Evolutionary conservation across 2,888 invertebrate species (phyloP), one percentile per base, ranked within the genome.

Genomic region (Parnassius mnemosyne): DNA sequence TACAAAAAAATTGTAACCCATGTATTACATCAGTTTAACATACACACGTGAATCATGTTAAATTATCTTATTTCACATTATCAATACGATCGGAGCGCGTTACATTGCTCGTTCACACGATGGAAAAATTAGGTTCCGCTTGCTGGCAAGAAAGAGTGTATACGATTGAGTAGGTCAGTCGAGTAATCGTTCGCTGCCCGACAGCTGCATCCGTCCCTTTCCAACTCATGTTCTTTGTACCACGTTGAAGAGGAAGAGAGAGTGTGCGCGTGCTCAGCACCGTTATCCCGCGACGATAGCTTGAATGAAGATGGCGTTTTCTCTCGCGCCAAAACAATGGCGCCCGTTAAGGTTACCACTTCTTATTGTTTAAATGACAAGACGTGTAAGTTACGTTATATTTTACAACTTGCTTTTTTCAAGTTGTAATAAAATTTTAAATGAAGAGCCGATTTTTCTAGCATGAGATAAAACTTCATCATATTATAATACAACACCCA

Each of bases 281-380:
- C 92, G 92, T 92, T 92, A 92, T 88, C 85, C 87, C 83, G 78
- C 85, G 78, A 75, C 87, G 85, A 89, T 90, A 89, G 87, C 87
- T 91, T 91, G 89, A 92, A 92, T 92, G 92, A 86, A 90, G 87
- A 89, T 87, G 85, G 87, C 83, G 86, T 89, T 92, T 90, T 92
- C 91, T 89, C 91, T 80, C 87, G 89, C 85, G 82, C 85, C 87
- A 89, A 86, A 89, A 91, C 89, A 90, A 89, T 86, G 82, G 83
- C 82, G 80, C 79, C 81, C 79, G 76, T 62, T 57, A 42, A 69
- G 41, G 60, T 56, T 56, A 60, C 63, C 63, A 63, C 49, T 46
- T 16, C 20, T 53, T 25, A 13, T 34, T 20, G 34, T 46, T 13
- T 25, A 41, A 52, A 44, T 47, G 50, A 42, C 42, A 50, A 59